Evolutionary conservation across 2,888 invertebrate species (phyloP), one percentile per base, ranked within the genome.

Genomic region (Temnothorax unifasciatus): DNA sequence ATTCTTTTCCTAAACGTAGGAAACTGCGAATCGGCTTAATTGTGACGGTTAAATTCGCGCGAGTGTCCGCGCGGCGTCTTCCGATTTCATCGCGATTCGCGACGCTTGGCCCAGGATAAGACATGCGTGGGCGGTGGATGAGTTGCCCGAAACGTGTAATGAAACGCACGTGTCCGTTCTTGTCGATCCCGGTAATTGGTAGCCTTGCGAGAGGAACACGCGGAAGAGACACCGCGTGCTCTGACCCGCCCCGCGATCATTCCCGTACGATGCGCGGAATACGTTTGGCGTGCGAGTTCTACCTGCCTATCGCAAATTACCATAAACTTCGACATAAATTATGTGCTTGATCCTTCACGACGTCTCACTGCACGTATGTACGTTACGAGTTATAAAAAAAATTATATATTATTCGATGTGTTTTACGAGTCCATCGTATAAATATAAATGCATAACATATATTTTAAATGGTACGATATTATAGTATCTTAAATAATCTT

Each of bases 151-250:
- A 41, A 71, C 54, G 41, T 57, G 21, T 71, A 71, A 71, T 57
- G 73, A 54, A 73, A 73, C 57, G 73, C 54, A 73, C 57, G 57
- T 57, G 57, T 59, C 57, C 57, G 44, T 59, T 59, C 74, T 29
- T 59, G 59, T 59, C 74, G 13, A 13, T 25, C 25, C 11, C n/a
- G 13, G 44, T 74, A 74, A 74, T 74, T 74, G 73, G 73, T 73
- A 74, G 44, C 74, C 29, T 1, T 57, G 25, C 73, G 25, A 73
- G 57, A 59, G 44, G 41, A 59, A 41, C 41, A 18, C 25, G 18
- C 57, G 18, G n/a, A 59, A 74, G 41, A 44, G 25, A 15, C 25
- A 11, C 21, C 15, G 18, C 9, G 15, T 25, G 25, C 18, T 41
- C 41, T 52, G 34, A 15, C n/a, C 41, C 57, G 18, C 21, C 41